phyloP scores from a whole-genome alignment of 2,113 vertebrate genomes.

The Trinectes maculatus region DNA sequence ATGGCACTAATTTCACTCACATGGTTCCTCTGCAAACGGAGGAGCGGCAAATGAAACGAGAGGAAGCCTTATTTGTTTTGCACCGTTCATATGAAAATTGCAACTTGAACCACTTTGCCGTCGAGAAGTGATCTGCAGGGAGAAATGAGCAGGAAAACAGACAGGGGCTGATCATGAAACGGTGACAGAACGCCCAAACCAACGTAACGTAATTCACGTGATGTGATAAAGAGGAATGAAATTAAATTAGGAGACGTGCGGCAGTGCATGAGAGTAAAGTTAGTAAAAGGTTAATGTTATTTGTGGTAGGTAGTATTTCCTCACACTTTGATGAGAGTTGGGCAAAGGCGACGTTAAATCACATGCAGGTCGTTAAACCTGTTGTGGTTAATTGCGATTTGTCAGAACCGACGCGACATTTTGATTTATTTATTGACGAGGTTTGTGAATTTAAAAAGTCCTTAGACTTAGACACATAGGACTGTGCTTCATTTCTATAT shows the following conservation, averaged over 20 bases:
- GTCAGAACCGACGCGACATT: too few species aligned
- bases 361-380: too few species aligned
- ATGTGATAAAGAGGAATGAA: neutral
- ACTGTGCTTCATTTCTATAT: too few species aligned
- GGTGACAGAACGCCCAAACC: neutral
- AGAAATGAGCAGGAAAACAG: neutral
- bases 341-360: too few species aligned
- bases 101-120: neutral
- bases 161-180: neutral
- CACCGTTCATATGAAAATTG: neutral
- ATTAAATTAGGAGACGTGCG: neutral
- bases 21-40: slow-evolving; percentile 56
- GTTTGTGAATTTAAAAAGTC: too few species aligned
- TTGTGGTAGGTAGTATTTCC: too few species aligned
- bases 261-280: neutral
- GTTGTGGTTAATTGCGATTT: too few species aligned
- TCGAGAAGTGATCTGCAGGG: neutral
- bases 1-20: slow-evolving; percentile 56
- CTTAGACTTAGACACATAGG: too few species aligned
- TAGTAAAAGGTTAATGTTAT: too few species aligned
- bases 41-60: slow-evolving; percentile 1
- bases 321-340: too few species aligned
- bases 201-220: neutral
- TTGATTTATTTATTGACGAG: too few species aligned
- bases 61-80: neutral